Evolutionary conservation across 2,888 invertebrate species (phyloP), one percentile per base, ranked within the genome.

Genomic region (Luffia ferchaultella): DNA sequence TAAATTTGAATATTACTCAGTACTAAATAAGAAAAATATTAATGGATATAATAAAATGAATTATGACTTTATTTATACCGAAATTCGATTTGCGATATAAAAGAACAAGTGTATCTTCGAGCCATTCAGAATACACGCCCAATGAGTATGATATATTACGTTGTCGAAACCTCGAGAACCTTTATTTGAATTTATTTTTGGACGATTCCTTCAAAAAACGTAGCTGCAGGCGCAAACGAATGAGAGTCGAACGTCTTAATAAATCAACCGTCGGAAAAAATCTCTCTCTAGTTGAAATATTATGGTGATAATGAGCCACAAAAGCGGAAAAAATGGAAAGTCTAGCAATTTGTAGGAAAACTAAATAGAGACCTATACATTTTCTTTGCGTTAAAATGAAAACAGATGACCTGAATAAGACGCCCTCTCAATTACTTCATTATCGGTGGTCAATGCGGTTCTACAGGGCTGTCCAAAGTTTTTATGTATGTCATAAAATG

Each of bases 61-160:
- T 30, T 30, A 30, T 12, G 12, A 30, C 30, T 30, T 30, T 12
- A 30, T 30, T 30, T 30, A 7, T 7, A 30, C 30, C 5, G 5
- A 12, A 30, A 7, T 30, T 12, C 5, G 30, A 30, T 12, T 3
- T 12, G 30, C 3, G 30, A 30, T 30, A 30, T 12, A 12, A 7
- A 3, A 12, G 30, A 30, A 12, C 12, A 30, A 3, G 30, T 12
- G 30, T 12, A 30, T 12, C 30, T 30, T 12, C 30, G 30, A 30
- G 30, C 30, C 30, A 12, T 7, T 3, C 30, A 12, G 30, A 3
- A 3, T 16, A 43, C 43, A 62, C 62, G 63, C 64, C 73, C 70
- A 77, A 73, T 68, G 69, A 68, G 67, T 72, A 70, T 80, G 78
- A 82, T 82, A 78, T 78, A 82, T 79, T 69, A 63, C 78, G 73